Evolutionary conservation across 2,113 vertebrate genomes (phyloP).

Genomic region (Tragelaphus imberbis): DNA sequence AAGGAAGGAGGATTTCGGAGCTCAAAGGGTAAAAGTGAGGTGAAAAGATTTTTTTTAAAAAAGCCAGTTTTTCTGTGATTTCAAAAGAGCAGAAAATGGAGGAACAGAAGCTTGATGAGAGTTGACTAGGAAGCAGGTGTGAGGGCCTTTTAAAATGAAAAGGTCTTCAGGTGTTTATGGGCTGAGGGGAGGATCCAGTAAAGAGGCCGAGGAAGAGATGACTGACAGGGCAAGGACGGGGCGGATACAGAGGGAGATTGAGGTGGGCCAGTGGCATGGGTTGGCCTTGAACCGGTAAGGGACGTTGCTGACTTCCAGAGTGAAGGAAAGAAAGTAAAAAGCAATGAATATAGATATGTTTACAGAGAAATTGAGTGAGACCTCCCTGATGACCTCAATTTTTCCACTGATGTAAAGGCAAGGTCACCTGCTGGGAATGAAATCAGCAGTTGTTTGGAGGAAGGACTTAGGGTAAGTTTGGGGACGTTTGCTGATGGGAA

Average conservation of each 20-base stretch:
- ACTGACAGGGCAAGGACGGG: slow-evolving; percentile 1
- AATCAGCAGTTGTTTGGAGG: slow-evolving; percentile 29
- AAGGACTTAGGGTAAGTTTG: slow-evolving; percentile 15
- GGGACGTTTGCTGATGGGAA: neutral
- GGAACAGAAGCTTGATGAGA: neutral
- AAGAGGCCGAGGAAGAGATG: neutral
- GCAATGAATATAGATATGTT: slow-evolving; percentile 55
- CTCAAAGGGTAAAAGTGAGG: neutral
- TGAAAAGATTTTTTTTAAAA: neutral
- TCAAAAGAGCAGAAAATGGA: neutral
- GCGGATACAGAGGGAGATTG: neutral
- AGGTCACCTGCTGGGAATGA: slow-evolving; percentile 41
- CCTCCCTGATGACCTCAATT: slow-evolving; percentile 49
- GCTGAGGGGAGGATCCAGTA: neutral
- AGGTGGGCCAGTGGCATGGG: neutral
- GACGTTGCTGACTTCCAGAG: neutral
- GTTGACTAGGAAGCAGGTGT: neutral
- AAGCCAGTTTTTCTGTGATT: neutral
- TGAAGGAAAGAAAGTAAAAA: slow-evolving; percentile 45
- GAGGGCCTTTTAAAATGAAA: slow-evolving; percentile 4
- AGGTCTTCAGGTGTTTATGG: slow-evolving; percentile 12
- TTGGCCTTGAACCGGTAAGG: slow-evolving; percentile 30
- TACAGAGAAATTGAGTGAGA: slow-evolving; percentile 55
- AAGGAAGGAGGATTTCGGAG: neutral
- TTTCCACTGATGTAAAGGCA: slow-evolving; percentile 51